Evolutionary conservation across 2,797 vertebrate genomes (phyloP), one percentile per base, ranked within the genome.

Genomic region (Myotis myotis): DNA sequence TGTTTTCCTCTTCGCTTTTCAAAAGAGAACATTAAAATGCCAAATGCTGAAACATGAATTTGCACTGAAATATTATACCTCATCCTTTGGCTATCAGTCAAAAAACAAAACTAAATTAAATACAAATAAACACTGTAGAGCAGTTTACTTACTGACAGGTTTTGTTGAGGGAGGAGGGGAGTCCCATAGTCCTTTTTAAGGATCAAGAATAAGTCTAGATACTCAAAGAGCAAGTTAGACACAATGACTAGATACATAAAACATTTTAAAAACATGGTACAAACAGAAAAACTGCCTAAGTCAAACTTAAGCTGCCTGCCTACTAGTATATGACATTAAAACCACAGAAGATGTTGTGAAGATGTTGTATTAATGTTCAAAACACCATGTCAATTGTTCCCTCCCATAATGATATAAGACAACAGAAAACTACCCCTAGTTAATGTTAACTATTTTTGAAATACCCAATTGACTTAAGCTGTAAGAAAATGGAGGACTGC

Each of bases 1-100:
- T 98, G 96, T 95, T 98, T 97, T 96, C 87, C 82, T 97, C 95
- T 96, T 97, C 91, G 97, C 96, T 97, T 97, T 97, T 96, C 96
- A 98, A 90, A 94, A 96, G 96, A 96, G 96, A 97, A 96, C 93
- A 93, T 92, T 98, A 97, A 98, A 98, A 97, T 97, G 93, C 95
- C 97, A 97, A 97, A 97, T 96, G 95, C 88, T 96, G 87, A 97
- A 95, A 98, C 72, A 92, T 94, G 94, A 96, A 95, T 87, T 96
- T 96, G 66, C 89, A 97, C 30, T 47, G 64, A 97, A 97, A 97
- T 68, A 95, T 23, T 70, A 86, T 94, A 97, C 6, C 83, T 80
- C 23, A 94, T 95, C 84, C 85, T 89, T 89, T 72, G 97, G 96
- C 83, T 97, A 94, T 44, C 78, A 87, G 51, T 81, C 20, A 36